A percentile compares a stretch with the other conserved stretches of the same genome.
phyloP scores from a whole-genome alignment of 2,113 vertebrate genomes.

The Equus przewalskii region DNA sequence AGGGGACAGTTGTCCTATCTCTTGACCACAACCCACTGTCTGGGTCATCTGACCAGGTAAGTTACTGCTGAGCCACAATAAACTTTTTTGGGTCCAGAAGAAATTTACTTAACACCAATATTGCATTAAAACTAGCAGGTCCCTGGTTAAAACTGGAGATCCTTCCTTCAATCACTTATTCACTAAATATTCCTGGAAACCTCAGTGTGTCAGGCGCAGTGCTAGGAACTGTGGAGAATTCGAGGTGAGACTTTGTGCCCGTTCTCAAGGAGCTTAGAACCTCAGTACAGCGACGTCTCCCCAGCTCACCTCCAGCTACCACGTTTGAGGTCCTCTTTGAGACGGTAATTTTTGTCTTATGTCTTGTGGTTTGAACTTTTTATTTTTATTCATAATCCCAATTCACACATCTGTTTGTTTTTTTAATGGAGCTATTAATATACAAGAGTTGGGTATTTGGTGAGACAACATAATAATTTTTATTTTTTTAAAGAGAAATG shows the following conservation, averaged over 20 bases:
- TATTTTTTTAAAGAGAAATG: not conserved
- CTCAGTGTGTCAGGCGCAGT: not conserved
- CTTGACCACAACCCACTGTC: not conserved
- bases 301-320: not conserved
- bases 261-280: not conserved
- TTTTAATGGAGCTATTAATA: not conserved
- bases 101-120: not conserved
- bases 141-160: not conserved
- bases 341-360: not conserved
- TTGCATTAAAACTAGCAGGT: not conserved
- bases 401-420: not conserved
- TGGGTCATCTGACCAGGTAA: not conserved
- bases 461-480: not conserved
- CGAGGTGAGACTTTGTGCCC: rapidly evolving
- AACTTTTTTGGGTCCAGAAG: not conserved
- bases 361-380: not conserved
- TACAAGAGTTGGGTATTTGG: not conserved
- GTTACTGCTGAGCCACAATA: not conserved
- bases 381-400: not conserved
- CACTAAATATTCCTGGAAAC: not conserved
- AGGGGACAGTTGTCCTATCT: too few relatives aligned
- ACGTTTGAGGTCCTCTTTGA: not conserved
- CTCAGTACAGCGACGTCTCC: not conserved
- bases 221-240: not conserved
- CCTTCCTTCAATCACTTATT: not conserved